phyloP scores from a whole-genome alignment of 2,113 vertebrate genomes.

The Phaethornis superciliosus region DNA sequence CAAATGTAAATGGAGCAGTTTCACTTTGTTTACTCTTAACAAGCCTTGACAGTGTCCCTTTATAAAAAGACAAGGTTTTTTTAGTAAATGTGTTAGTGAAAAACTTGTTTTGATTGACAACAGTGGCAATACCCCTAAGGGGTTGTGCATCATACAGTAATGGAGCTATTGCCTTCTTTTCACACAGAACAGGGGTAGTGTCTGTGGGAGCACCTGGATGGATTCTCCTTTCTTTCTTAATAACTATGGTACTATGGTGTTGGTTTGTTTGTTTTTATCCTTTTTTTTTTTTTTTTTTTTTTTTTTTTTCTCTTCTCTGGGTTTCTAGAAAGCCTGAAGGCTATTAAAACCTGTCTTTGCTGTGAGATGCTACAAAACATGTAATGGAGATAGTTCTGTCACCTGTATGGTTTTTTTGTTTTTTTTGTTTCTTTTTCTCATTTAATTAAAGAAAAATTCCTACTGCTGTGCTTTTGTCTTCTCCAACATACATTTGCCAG shows the following conservation, averaged over 20 bases:
- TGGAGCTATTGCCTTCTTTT: background rate
- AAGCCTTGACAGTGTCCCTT: constrained; percentile 26
- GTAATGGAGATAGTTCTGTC: background rate
- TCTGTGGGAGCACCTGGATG: background rate
- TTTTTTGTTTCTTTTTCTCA: background rate
- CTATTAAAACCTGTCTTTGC: background rate
- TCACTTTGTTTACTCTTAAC: constrained; percentile 20
- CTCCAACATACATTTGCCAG: background rate
- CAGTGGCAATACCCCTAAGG: background rate
- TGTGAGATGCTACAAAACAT: background rate
- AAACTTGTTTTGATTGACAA: constrained; percentile 49
- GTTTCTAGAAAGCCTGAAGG: background rate
- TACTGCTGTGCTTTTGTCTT: background rate
- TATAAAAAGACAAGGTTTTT: constrained; percentile 36
- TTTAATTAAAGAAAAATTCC: background rate
- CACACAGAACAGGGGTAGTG: background rate
- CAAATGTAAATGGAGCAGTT: background rate
- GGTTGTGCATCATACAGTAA: background rate
- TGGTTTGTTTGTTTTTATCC: no score
- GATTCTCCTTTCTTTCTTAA: background rate
- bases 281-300: background rate
- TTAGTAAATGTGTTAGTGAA: background rate
- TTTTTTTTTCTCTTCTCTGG: background rate
- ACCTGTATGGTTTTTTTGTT: background rate
- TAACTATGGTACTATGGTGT: background rate